Evolutionary conservation across 2,888 invertebrate species (phyloP), one percentile per base, ranked within the genome.

Genomic region (Azorinus chamasolen): DNA sequence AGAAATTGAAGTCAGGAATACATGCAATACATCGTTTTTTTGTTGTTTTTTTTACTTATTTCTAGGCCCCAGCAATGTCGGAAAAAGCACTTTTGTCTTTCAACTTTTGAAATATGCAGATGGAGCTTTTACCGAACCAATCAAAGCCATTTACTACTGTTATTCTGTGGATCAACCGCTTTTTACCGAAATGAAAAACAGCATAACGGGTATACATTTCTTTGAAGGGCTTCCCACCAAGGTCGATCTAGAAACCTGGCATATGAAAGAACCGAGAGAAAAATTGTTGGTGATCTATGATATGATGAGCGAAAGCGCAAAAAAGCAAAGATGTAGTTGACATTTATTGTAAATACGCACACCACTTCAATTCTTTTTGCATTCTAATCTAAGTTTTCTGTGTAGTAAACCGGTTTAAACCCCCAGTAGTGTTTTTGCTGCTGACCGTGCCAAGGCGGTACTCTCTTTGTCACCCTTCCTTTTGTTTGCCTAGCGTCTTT

Each of bases 131-230:
- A 61, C 58, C 2, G 69, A 63, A 12, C 68, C 75, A 10, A 63
- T 71, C 12, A 70, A 75, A 58, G 66, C 55, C 18, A 72, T 72
- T 14, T 66, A 68, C 32, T 79, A 65, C 48, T 75, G 69, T 45
- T 79, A 74, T 41, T 53, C 79, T 24, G 79, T 79, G 10, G 71
- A 79, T 65, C 83, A 83, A 63, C 79, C 77, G 10, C 51, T 79
- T 16, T 83, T 58, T 54, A 62, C 62, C 16, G 66, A 77, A 39
- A 79, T 83, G 65, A 71, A 79, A 68, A 48, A 54, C 20, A 41
- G 51, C 1, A 68, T 83, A 25, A 71, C 79, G 0, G 22, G 72
- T n/a, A 58, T 83, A 1, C 58, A 41, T 14, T 77, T 80, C 63
- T 55, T 55, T 39, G 63, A 72, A 20, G 76, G 76, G 6, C 63